Base-by-base conservation (phyloP, 35 echinoderm and acorn worm species). In the Ophioderma brevispina region DNA sequence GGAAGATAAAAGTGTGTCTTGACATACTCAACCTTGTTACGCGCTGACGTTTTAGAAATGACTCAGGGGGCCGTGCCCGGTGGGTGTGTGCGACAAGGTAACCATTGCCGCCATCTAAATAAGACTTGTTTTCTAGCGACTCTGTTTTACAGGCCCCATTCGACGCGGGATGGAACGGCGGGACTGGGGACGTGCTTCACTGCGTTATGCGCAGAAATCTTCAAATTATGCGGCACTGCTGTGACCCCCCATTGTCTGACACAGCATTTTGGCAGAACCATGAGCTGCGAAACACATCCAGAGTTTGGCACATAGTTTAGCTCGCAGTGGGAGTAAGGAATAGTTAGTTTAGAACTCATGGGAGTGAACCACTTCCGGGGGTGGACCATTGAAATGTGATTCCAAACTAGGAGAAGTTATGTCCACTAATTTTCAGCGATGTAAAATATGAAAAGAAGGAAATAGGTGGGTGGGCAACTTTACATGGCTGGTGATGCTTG, bases 401-500 rank as follows among this genome's bases (percentile, higher is more conserved):
- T 70, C 59, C 4, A 25, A 6, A 70, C 23, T 6, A 70, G 10
- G 10, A 96, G 76, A 92, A 87, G 17, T 77, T 49, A n/a, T 92
- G 56, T 30, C 84, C 84, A 23, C 31, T 36, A n/a, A 17, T 79
- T 80, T 39, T 55, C 80, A 31, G 81, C 75, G 38, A 84, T 90
- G 39, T 94, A 59, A 28, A 85, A 77, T 90, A 81, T 25, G n/a
- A n/a, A n/a, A 94, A 17, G 30, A 82, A 79, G 30, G 52, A 38
- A 37, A 81, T 80, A 13, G 81, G 87, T 43, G 78, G 33, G 39
- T 50, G 11, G 92, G 92, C 39, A 40, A 84, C 34, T 78, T n/a
- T 59, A 84, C 91, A 87, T 31, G 84, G 84, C 63, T n/a, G n/a
- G n/a, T n/a, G n/a, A n/a, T n/a, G n/a, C n/a, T n/a, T 94, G 79